Evolutionary conservation across 1,140 invertebrate genomes (phyloP).

Genomic region (Macrotrachela quadricornifera): DNA sequence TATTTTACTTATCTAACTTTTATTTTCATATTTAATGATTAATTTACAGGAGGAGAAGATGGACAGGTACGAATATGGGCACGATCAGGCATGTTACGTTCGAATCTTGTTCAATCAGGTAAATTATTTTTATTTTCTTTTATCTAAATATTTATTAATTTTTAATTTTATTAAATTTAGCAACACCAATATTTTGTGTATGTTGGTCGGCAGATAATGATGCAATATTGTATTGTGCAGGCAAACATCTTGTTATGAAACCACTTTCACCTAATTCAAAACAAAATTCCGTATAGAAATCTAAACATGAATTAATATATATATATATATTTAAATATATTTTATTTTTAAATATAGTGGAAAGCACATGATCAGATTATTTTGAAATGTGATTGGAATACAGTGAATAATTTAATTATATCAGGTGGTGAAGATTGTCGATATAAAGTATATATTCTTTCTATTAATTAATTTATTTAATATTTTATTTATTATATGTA

Average conservation of each 20-base stretch:
- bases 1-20: no score
- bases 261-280: conserved; percentile 68
- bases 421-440: conserved; percentile 84
- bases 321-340: neutral
- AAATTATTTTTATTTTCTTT: conserved; percentile 8
- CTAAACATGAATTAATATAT: neutral
- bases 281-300: conserved; percentile 44
- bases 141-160: neutral
- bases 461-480: neutral
- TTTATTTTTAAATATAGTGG: conserved; percentile 41
- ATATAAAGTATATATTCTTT: conserved; percentile 43
- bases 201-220: conserved; percentile 67
- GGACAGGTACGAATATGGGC: conserved; percentile 91
- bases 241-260: conserved; percentile 62
- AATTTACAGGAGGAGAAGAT: conserved; percentile 91
- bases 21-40: no score
- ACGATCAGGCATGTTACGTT: conserved; percentile 71
- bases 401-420: conserved; percentile 59
- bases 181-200: conserved; percentile 38
- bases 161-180: neutral
- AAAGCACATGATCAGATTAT: conserved; percentile 82
- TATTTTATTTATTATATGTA: conserved; percentile 12
- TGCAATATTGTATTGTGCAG: conserved; percentile 60
- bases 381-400: conserved; percentile 65
- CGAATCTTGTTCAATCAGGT: conserved; percentile 57